phyloP scores from a whole-genome alignment of 2,797 vertebrate genomes.

The Chaunax sp. region DNA sequence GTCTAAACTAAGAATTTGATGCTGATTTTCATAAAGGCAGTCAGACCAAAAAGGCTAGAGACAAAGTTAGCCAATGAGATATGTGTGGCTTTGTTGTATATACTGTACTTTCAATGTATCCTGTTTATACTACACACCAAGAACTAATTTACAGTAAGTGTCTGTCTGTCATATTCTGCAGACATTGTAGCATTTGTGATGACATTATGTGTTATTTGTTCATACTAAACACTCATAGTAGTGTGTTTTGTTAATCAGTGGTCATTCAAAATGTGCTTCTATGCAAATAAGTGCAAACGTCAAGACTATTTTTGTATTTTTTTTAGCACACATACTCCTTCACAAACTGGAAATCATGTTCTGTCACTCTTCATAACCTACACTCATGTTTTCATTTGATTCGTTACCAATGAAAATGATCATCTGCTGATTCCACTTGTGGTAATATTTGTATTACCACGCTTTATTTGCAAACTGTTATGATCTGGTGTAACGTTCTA shows the following conservation, averaged over 20 bases:
- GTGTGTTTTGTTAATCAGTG: conserved; percentile 39
- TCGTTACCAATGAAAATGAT: conserved; percentile 50
- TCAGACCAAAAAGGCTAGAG: conserved; percentile 58
- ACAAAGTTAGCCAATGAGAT: conserved; percentile 34
- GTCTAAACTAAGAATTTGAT: conserved; percentile 16
- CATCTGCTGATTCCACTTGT: conserved; percentile 30
- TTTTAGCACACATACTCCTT: conserved; percentile 22
- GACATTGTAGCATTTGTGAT: conserved; percentile 28
- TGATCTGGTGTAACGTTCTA: conserved; percentile 49
- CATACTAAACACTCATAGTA: conserved; percentile 34
- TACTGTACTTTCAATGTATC: conserved; percentile 27
- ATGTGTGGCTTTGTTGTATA: conserved; percentile 33
- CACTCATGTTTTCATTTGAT: conserved; percentile 32
- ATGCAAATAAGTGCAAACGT: conserved; percentile 41
- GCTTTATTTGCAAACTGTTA: conserved; percentile 44
- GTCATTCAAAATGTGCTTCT: conserved; percentile 43
- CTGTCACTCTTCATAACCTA: conserved; percentile 35
- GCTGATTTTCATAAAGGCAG: conserved; percentile 40
- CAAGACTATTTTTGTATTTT: conserved; percentile 25
- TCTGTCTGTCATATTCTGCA: conserved; percentile 7
- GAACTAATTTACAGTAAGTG: conserved; percentile 42
- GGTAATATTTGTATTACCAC: conserved; percentile 52
- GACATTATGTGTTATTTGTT: conserved; percentile 27
- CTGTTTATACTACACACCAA: conserved; percentile 13
- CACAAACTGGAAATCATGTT: conserved; percentile 35